phyloP scores from a whole-genome alignment of 1,140 invertebrate species.

The Lysiphlebus fabarum region DNA sequence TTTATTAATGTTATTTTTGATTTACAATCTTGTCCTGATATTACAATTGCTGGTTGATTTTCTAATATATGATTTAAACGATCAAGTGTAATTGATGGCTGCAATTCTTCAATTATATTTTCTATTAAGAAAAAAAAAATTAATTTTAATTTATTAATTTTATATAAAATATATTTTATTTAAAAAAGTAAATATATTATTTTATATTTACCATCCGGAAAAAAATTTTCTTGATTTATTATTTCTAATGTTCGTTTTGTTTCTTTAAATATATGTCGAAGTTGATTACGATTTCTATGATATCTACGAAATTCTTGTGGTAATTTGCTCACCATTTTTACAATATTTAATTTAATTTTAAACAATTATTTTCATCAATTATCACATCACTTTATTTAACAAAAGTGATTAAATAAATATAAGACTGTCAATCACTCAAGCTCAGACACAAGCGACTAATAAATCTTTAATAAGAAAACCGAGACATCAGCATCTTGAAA shows the following conservation, averaged over 20 bases:
- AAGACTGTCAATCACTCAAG: no score
- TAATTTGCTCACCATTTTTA: constrained; percentile 54
- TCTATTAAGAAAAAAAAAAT: constrained; percentile 28
- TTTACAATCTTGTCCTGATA: constrained; percentile 68
- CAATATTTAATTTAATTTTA: no score
- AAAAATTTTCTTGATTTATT: constrained; percentile 61
- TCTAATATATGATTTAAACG: constrained; percentile 56
- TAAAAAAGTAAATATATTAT: not conserved
- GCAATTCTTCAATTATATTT: constrained; percentile 52
- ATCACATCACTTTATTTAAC: no score
- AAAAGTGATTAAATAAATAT: no score
- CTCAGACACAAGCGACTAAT: no score
- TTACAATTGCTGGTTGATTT: constrained; percentile 60
- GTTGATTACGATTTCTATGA: constrained; percentile 52
- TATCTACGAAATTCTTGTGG: constrained; percentile 58
- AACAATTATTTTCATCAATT: no score
- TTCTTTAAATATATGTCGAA: constrained; percentile 63
- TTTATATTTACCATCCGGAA: constrained; percentile 60
- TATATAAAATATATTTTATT: not conserved
- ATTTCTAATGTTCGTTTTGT: constrained; percentile 65
- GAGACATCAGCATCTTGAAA: no score
- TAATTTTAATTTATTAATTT: constrained; percentile 1
- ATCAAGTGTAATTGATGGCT: constrained; percentile 54
- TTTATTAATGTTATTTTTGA: constrained; percentile 72
- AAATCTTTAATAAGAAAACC: no score